Base-by-base conservation (phyloP, 2,797 vertebrate species). In the Pelodytes ibericus region DNA sequence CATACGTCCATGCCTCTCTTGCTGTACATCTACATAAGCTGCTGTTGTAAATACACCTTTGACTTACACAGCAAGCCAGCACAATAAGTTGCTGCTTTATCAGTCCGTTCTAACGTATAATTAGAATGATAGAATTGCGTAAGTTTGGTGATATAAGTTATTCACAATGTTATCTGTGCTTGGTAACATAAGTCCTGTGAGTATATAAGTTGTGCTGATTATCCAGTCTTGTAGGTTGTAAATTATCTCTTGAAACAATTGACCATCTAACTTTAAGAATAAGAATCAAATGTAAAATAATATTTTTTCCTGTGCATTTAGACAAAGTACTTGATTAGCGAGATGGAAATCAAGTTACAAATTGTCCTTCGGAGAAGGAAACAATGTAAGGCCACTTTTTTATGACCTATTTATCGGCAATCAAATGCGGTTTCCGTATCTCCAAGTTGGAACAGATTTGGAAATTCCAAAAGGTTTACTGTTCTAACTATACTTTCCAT, bases 171-270 rank as follows among this genome's bases (percentile, higher is more conserved):
- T 1, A 39, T 39, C 15, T 39, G 7, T 39, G 36, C 36, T 13
- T n/a, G n/a, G n/a, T n/a, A n/a, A n/a, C n/a, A n/a, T n/a, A n/a
- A n/a, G n/a, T n/a, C n/a, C n/a, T n/a, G n/a, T n/a, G n/a, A n/a
- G n/a, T n/a, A n/a, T n/a, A n/a, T n/a, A n/a, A n/a, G n/a, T 47
- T 47, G 36, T 22, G 16, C 27, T 47, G 72, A n/a, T 41, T 39
- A 49, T 36, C 36, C 33, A 56, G 44, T 47, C 47, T 59, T 53
- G 26, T 65, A 56, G 63, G 30, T 57, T 64, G 53, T 63, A 66
- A 15, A 39, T 74, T 74, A 26, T 27, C 24, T 58, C 20, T 20
- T 20, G 22, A 53, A 9, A 53, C 16, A 53, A 22, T 53, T 53
- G 49, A 53, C 49, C 49, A 9, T 44, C 16, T 15, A 8, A 44